Percentiles rank a stretch among this genome's conserved stretches.
These are phyloP conservation scores for Neogobius melanostomus DNA, from an alignment of 2,113 vertebrate genomes.

Conservation along the genomic window DNA sequence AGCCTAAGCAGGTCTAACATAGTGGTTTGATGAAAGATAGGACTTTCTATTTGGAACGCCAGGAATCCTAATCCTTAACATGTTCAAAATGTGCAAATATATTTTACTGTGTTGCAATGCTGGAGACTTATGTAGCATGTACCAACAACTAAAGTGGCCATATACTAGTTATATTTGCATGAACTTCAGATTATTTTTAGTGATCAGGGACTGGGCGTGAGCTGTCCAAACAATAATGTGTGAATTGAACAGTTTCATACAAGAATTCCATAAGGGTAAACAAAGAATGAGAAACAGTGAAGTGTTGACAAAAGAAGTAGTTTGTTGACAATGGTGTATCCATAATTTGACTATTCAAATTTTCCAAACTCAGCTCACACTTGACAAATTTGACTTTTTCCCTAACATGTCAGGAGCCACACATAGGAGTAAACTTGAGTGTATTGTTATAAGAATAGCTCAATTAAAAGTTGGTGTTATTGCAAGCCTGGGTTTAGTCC, in stretches of 20 bases:
- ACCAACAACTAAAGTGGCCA: too few species aligned
- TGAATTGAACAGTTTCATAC: background rate
- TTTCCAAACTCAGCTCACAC: too few species aligned
- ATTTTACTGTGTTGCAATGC: background rate
- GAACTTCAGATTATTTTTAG: background rate
- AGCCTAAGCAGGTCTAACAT: conserved; percentile 1
- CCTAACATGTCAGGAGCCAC: too few species aligned
- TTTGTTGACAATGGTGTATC: too few species aligned
- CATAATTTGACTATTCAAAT: too few species aligned
- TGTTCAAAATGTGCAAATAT: background rate
- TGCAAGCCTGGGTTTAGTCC: too few species aligned
- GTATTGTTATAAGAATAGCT: too few species aligned
- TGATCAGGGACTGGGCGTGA: background rate
- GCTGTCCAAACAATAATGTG: background rate
- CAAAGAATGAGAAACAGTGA: background rate
- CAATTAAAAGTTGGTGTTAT: too few species aligned
- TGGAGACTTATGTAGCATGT: too few species aligned
- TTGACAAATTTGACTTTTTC: too few species aligned
- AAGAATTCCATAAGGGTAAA: background rate
- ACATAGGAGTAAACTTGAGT: too few species aligned
- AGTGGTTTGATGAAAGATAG: background rate
- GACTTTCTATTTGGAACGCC: background rate
- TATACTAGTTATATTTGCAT: too few species aligned
- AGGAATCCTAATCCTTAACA: background rate
- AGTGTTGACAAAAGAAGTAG: background rate